Percentiles rank a stretch among this genome's conserved stretches.
Evolutionary conservation across 2,888 invertebrate species (phyloP).

Genomic region (Oscheius sp.): DNA sequence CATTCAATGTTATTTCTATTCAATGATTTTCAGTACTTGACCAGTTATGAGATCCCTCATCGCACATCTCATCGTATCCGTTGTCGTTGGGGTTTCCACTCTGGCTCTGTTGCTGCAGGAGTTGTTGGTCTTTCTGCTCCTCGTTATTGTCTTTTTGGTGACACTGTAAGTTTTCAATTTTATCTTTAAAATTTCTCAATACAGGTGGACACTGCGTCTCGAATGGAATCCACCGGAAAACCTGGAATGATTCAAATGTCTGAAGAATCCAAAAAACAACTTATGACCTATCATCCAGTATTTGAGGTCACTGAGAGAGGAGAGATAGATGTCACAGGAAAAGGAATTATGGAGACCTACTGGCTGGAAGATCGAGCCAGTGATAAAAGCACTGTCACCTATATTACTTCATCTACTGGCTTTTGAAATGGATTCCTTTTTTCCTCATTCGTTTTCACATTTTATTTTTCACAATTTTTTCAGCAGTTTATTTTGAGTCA

Average conservation of each 20-base stretch:
- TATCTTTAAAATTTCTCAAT: neutral
- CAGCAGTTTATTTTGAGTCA: conserved; percentile 7
- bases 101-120: conserved; percentile 64
- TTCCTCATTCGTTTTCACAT: neutral
- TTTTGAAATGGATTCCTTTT: neutral
- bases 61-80: conserved; percentile 50
- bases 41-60: conserved; percentile 62
- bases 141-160: conserved; percentile 67
- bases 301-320: conserved; percentile 58
- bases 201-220: conserved; percentile 51
- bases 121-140: conserved; percentile 66
- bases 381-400: conserved; percentile 40
- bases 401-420: conserved; percentile 34
- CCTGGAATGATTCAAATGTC: conserved; percentile 65
- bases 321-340: conserved; percentile 63
- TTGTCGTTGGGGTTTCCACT: conserved; percentile 69
- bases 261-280: conserved; percentile 44
- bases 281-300: conserved; percentile 47
- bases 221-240: conserved; percentile 56
- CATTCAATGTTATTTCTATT: neutral
- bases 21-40: conserved; percentile 57
- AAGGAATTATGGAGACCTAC: conserved; percentile 55
- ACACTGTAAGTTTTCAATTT: conserved; percentile 53
- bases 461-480: conserved; percentile 3
- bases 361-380: conserved; percentile 55